These are phyloP conservation scores for Alcis repandata DNA, from an alignment of 2,888 invertebrate species.

Conservation along the genomic window DNA sequence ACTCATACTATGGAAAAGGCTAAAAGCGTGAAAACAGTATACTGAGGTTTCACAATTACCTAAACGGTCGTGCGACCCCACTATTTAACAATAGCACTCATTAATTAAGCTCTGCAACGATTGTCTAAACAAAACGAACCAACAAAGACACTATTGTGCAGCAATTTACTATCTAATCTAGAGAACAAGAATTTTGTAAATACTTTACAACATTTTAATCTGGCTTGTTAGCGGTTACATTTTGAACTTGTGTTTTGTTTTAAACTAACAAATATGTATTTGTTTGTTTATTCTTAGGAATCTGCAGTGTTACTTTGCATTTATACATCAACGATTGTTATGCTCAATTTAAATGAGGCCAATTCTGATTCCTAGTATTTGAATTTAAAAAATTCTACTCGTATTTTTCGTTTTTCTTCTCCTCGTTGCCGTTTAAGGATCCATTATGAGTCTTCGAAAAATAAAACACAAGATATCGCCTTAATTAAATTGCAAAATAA, in stretches of 20 bases:
- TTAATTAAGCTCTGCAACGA: constrained; percentile 45
- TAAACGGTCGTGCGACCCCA: constrained; percentile 45
- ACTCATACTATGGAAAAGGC: constrained; percentile 25
- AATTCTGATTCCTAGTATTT: too few relatives aligned
- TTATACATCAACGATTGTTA: too few relatives aligned
- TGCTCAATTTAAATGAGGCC: too few relatives aligned
- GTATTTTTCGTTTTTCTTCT: too few relatives aligned
- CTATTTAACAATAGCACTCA: constrained; percentile 45
- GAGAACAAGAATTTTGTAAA: constrained; percentile 20
- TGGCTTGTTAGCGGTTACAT: neutral
- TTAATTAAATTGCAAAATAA: neutral
- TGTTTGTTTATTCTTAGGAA: too few relatives aligned
- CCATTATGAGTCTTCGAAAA: neutral
- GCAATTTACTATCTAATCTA: constrained; percentile 34
- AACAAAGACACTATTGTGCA: constrained; percentile 39
- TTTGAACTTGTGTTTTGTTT: neutral
- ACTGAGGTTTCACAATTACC: constrained; percentile 44
- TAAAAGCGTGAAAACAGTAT: constrained; percentile 39
- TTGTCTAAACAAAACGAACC: constrained; percentile 38
- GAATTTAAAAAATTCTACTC: too few relatives aligned
- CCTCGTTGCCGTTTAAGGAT: too few relatives aligned
- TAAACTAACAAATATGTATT: too few relatives aligned
- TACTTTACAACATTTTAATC: constrained; percentile 1
- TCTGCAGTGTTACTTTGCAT: too few relatives aligned
- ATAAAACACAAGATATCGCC: neutral